Evolutionary conservation across 2,797 vertebrate species (phyloP), one percentile per base, ranked within the genome.

Genomic region (Florisuga fusca): DNA sequence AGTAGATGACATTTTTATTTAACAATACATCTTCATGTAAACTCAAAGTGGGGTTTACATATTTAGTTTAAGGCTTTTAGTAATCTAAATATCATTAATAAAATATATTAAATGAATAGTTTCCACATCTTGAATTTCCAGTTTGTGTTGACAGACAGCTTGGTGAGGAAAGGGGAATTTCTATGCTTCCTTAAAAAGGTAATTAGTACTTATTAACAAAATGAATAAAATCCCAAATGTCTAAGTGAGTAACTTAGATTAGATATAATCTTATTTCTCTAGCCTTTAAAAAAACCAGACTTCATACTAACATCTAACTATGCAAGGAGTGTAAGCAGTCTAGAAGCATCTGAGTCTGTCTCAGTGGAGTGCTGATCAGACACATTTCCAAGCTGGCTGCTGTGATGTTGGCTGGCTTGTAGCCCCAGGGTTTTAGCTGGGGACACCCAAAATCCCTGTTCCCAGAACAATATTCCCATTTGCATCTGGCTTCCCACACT

Each of bases 181-280:
- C 63, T 8, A 62, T 17, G 23, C 14, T 78, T 74, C 54, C 58
- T 75, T 90, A 1, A 33, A 94, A 85, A 88, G 31, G 15, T n/a
- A 76, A 53, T 84, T 46, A 63, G 10, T 50, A 31, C 27, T 75
- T 59, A 63, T 15, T 64, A 72, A 76, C 6, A 64, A 87, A 87
- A 73, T 5, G 5, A 6, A 50, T 68, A 76, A 64, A 38, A 0
- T 0, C 2, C 3, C 31, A 67, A 72, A 61, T 33, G 2, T 31
- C 72, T 48, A 66, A 76, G 73, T 90, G 61, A 81, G 27, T 3
- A 3, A 27, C 26, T 85, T 51, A 59, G 14, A 57, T 41, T 59
- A 79, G 82, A 59, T 53, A 64, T 33, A 82, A n/a, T 25, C 20
- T 74, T 50, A 55, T 15, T 87, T 94, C 76, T 76, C 23, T 45